Conservation (phyloP, 1,140 invertebrate genomes). For the Delia radicum region DNA sequence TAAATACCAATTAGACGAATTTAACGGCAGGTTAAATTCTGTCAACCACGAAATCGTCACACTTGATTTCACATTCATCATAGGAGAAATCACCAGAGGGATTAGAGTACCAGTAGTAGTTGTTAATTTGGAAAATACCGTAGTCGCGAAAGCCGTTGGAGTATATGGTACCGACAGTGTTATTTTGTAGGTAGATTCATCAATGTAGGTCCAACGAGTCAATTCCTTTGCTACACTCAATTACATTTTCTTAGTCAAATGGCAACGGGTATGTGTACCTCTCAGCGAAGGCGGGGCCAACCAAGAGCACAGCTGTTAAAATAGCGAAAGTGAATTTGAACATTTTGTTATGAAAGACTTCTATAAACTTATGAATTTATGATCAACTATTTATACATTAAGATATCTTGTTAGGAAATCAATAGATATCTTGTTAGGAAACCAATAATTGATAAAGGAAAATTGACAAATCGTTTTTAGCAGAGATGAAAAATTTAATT, state of each 20-base stretch:
- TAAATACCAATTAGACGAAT: constrained; percentile 36
- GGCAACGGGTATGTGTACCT: constrained; percentile 47
- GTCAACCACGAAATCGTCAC: not conserved
- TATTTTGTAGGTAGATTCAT: constrained; percentile 20
- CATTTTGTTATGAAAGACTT: constrained; percentile 37
- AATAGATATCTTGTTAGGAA: too few relatives aligned
- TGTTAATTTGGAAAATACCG: constrained; percentile 48
- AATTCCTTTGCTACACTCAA: constrained; percentile 27
- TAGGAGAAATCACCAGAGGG: constrained; percentile 33
- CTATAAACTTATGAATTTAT: too few relatives aligned
- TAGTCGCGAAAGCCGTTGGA: constrained; percentile 41
- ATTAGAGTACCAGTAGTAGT: constrained; percentile 45
- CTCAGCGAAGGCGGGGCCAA: constrained; percentile 30
- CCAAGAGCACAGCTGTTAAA: constrained; percentile 29
- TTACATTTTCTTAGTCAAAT: constrained; percentile 40
- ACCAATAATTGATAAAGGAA: too few relatives aligned
- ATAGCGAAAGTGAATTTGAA: constrained; percentile 32
- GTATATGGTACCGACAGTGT: constrained; percentile 33
- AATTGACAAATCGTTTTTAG: too few relatives aligned
- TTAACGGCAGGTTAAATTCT: constrained; percentile 33
- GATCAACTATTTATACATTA: too few relatives aligned
- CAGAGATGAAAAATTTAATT: too few relatives aligned
- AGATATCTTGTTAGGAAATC: too few relatives aligned
- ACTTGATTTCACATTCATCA: constrained; percentile 25
- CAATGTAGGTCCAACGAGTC: constrained; percentile 28